These are phyloP conservation scores for Drosophila eohydei DNA, from an alignment of 2,888 invertebrate genomes.

Conservation along the genomic window DNA sequence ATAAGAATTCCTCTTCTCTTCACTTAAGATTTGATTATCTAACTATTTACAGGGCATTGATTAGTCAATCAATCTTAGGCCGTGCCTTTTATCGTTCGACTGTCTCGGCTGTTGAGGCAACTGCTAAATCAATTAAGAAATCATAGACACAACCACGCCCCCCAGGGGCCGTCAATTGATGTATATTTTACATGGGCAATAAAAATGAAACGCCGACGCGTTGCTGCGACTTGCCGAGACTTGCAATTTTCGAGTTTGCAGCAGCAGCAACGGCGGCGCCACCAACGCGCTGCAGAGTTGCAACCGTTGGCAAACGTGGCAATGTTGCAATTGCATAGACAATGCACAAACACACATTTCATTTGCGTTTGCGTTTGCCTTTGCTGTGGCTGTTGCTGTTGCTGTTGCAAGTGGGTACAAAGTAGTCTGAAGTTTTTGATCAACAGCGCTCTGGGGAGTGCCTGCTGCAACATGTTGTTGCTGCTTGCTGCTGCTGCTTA, in stretches of 20 bases:
- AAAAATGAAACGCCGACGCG: slow-evolving; percentile 41
- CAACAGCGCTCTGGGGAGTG: slow-evolving; percentile 48
- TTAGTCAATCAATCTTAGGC: not conserved
- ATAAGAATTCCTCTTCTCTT: too few relatives aligned
- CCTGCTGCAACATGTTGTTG: slow-evolving; percentile 24
- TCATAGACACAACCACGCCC: slow-evolving; percentile 70
- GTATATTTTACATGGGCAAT: slow-evolving; percentile 34
- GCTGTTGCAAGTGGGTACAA: slow-evolving; percentile 46
- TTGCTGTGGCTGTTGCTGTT: slow-evolving; percentile 29
- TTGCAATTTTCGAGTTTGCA: slow-evolving; percentile 73
- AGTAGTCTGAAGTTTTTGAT: slow-evolving; percentile 47
- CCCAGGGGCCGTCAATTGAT: slow-evolving; percentile 39
- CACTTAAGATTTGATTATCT: too few relatives aligned
- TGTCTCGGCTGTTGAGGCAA: slow-evolving; percentile 32
- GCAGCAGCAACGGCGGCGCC: slow-evolving; percentile 63
- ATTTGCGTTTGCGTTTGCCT: slow-evolving; percentile 43
- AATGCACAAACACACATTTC: slow-evolving; percentile 51
- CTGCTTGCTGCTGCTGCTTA: slow-evolving; percentile 43
- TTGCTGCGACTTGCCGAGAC: slow-evolving; percentile 28
- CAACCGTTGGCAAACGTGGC: slow-evolving; percentile 27
- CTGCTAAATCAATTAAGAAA: slow-evolving; percentile 74
- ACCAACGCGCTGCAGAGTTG: slow-evolving; percentile 63
- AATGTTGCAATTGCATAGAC: slow-evolving; percentile 50
- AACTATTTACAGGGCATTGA: not conserved
- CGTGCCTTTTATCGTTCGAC: slow-evolving; percentile 10